Base-by-base conservation (phyloP, 2,113 vertebrate species). In the Cyprinus carpio region DNA sequence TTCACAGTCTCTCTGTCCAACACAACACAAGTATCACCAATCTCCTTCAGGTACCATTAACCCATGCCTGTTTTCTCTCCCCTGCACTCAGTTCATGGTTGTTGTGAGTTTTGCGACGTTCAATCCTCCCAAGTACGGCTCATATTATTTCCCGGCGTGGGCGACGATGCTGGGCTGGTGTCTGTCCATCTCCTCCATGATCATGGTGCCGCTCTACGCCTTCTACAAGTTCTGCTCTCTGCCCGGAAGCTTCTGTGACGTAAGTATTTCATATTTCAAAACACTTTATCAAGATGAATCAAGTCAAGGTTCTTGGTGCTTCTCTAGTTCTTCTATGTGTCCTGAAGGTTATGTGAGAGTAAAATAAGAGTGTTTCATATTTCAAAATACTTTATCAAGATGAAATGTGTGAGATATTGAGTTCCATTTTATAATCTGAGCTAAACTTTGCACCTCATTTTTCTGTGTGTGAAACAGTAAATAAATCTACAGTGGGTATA, bases 171-270 rank as follows among this genome's bases (percentile, higher is more conserved):
- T 96, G 62, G 96, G 96, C 31, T 97, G 96, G 96, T 93, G 94
- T 86, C 90, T 97, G 43, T 96, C 96, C 51, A 90, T 95, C 0
- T 97, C 96, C 12, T 97, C 96, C n/a, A 97, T 97, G 96, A 88
- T 93, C 65, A 95, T 95, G 94, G 96, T 97, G 85, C 96, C 96
- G 20, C 89, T 96, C 46, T 97, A 97, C 0, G 96, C 96, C 18
- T 92, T 95, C 91, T 97, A 97, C 93, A 97, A 97, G 91, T 91
- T 97, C 87, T 96, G 92, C 91, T 92, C 84, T 18, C 90, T 97
- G 84, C 96, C 94, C 0, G 96, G 96, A 51, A 95, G 94, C 82
- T 95, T 96, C 82, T 93, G 96, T 40, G 89, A 97, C 80, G 96
- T 97, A 88, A 88, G 96, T 94, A 34, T 51, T 27, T 10, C 34